Evolutionary conservation across 2,888 invertebrate genomes (phyloP), one percentile per base, ranked within the genome.

Genomic region (Phyllotreta striolata): DNA sequence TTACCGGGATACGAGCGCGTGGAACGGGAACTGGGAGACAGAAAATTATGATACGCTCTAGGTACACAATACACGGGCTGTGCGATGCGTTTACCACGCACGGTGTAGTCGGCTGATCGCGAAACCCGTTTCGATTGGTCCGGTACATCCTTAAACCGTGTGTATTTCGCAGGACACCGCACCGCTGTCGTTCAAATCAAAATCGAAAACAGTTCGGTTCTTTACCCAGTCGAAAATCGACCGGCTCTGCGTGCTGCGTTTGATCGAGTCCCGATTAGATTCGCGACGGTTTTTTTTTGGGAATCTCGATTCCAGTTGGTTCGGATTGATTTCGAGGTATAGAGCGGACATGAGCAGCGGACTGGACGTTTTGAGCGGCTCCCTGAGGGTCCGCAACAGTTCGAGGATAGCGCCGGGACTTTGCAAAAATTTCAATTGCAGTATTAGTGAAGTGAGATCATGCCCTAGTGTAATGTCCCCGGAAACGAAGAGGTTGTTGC

Each of bases 401-500:
- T 76, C 74, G 56, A 72, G 73, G 57, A 70, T 73, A 38, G 72
- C 74, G 14, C 68, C 74, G 24, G 73, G 70, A 51, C 66, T 67
- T 52, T 67, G 68, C 52, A 71, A 72, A 62, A 72, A 73, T 63
- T 74, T 74, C 58, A 73, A 76, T 58, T 75, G 77, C 67, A 78
- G 77, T 68, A 72, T 72, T 35, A 78, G 74, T 55, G 81, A 82
- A 68, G 79, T 82, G 46, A 79, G 79, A 64, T 74, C 77, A 66
- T 82, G 89, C 76, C 88, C 90, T n/a, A 89, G 89, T 83, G 87
- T 84, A 6, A 90, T 90, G 90, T 89, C 90, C 12, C 84, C 86
- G 63, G 87, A 87, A 78, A 88, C 87, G 6, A 86, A 87, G 78
- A 83, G 88, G 76, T 84, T 90, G 68, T 80, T 90, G 77, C 91